A percentile compares a stretch with the other conserved stretches of the same genome.
phyloP scores from a whole-genome alignment of 2,888 invertebrate genomes.

The Neocrepidodera transversa region DNA sequence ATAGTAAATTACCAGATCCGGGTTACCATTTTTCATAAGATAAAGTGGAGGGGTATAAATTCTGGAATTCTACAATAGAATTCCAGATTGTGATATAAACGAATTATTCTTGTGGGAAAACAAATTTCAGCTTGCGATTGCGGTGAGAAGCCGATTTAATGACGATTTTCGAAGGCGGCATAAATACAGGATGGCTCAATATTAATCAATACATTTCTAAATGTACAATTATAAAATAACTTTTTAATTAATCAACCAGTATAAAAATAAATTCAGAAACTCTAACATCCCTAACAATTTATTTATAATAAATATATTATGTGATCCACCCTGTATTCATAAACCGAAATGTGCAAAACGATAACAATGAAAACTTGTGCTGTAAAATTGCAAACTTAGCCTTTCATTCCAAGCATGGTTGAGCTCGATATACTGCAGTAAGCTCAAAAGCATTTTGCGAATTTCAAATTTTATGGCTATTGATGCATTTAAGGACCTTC shows the following conservation, averaged over 20 bases:
- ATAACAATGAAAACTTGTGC: conserved; percentile 50
- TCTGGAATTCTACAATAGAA: too few species aligned
- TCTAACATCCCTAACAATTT: too few species aligned
- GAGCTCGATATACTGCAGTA: conserved; percentile 50
- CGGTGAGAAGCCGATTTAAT: conserved; percentile 1
- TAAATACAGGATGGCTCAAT: neutral
- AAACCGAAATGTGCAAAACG: conserved; percentile 49
- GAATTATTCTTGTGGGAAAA: conserved; percentile 28
- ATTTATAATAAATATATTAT: too few species aligned
- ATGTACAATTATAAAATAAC: too few species aligned
- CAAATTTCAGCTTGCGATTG: conserved; percentile 26
- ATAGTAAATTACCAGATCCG: too few species aligned
- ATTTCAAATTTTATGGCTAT: conserved; percentile 2
- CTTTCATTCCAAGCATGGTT: conserved; percentile 55
- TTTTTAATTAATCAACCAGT: too few species aligned
- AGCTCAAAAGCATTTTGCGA: conserved; percentile 51
- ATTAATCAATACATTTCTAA: neutral
- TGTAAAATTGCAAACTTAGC: conserved; percentile 53
- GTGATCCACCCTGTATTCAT: neutral
- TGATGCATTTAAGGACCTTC: conserved; percentile 12
- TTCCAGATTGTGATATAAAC: conserved; percentile 3
- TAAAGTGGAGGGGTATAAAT: conserved; percentile 11
- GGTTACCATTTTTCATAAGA: conserved; percentile 6
- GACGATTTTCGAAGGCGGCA: conserved; percentile 3
- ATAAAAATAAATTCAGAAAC: too few species aligned